phyloP scores from a whole-genome alignment of 1,140 invertebrate species.

The Eciton burchellii region DNA sequence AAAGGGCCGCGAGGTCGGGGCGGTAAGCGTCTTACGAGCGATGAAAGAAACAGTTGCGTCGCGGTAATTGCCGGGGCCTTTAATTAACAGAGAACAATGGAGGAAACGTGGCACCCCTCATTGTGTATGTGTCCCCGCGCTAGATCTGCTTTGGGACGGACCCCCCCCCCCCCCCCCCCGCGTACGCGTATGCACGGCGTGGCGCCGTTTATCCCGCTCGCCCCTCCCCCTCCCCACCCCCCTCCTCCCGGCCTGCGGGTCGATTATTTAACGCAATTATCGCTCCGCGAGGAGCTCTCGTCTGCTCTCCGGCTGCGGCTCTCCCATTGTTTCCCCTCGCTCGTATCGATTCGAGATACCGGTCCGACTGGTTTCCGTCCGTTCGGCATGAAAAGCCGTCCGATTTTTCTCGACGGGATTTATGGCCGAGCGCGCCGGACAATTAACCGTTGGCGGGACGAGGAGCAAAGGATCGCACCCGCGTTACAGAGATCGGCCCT shows the following conservation, averaged over 20 bases:
- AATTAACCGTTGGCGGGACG: conserved; percentile 59
- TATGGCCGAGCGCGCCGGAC: conserved; percentile 24
- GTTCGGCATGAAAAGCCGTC: conserved; percentile 62
- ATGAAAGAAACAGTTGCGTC: conserved; percentile 73
- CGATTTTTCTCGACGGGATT: conserved; percentile 56
- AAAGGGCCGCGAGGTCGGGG: not conserved
- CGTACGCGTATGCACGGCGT: conserved; percentile 20
- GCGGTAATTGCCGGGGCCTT: conserved; percentile 71
- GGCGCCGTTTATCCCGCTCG: conserved; percentile 62
- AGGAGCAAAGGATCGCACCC: conserved; percentile 17
- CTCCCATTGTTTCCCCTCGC: conserved; percentile 70
- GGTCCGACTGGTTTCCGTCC: conserved; percentile 62
- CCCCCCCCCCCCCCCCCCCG: not conserved
- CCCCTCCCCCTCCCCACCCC: conserved; percentile 27
- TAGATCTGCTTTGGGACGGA: conserved; percentile 70
- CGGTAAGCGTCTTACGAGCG: conserved; percentile 62
- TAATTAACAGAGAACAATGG: conserved; percentile 76
- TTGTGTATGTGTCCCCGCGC: conserved; percentile 72
- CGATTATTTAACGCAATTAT: conserved; percentile 77
- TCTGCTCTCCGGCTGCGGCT: conserved; percentile 30
- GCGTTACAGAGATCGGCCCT: not conserved
- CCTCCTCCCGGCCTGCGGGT: conserved; percentile 35
- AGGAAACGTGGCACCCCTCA: conserved; percentile 69
- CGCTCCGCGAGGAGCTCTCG: conserved; percentile 53
- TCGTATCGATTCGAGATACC: conserved; percentile 72